These are phyloP conservation scores for Glaucomys volans DNA, from an alignment of 2,113 vertebrate species.

Conservation along the genomic window DNA sequence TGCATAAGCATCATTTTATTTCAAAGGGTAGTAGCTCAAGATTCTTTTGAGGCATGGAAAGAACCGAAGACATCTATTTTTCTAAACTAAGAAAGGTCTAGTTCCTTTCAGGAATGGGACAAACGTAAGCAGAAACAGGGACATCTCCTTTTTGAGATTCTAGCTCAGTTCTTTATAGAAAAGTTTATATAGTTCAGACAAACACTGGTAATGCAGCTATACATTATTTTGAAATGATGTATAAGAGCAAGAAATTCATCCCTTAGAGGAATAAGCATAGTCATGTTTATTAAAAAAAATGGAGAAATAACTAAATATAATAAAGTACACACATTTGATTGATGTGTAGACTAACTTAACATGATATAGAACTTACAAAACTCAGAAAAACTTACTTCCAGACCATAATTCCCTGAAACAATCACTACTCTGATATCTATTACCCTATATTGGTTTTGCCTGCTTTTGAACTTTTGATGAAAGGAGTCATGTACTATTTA, in stretches of 20 bases:
- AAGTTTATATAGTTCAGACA: background rate
- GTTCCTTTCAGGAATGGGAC: background rate
- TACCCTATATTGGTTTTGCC: background rate
- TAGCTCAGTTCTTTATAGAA: background rate
- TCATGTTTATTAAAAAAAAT: background rate
- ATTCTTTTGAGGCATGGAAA: background rate
- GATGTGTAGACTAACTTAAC: background rate
- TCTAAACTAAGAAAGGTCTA: background rate
- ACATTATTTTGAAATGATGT: background rate
- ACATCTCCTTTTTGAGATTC: background rate
- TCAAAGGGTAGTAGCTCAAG: background rate
- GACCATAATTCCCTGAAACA: background rate
- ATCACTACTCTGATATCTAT: background rate
- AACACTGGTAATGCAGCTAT: background rate
- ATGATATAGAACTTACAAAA: background rate
- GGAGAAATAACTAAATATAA: background rate
- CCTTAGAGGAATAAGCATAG: background rate
- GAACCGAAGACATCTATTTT: background rate
- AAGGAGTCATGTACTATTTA: background rate
- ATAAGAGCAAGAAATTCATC: background rate
- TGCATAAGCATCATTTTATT: background rate
- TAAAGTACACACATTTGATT: background rate
- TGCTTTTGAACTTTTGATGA: background rate
- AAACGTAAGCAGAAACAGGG: background rate
- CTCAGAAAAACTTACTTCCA: accelerated